phyloP scores from a whole-genome alignment of 2,113 vertebrate species.

The mouse (Mus musculus) region DNA sequence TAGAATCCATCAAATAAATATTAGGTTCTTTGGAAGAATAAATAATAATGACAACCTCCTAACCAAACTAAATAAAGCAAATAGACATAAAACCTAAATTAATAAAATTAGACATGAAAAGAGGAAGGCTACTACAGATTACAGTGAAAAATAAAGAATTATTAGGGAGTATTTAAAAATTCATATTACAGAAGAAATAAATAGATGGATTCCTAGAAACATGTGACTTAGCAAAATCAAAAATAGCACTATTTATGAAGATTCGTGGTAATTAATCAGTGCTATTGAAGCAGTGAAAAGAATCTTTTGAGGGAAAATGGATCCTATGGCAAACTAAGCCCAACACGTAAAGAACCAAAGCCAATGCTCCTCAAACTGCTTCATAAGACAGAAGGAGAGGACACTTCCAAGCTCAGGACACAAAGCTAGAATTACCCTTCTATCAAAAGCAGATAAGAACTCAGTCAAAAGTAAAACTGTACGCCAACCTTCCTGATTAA shows the following conservation, averaged over 20 bases:
- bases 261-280: background rate
- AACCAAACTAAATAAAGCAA: background rate
- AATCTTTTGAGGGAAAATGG: background rate
- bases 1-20: background rate
- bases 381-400: too few relatives aligned
- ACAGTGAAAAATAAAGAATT: too few relatives aligned
- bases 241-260: background rate
- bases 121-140: background rate
- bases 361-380: background rate
- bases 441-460: background rate
- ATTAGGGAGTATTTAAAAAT: background rate
- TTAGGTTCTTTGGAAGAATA: background rate
- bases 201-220: background rate
- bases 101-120: background rate
- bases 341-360: background rate
- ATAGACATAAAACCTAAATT: background rate
- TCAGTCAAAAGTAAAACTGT: background rate
- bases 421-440: background rate
- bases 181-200: background rate
- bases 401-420: background rate
- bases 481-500: too few relatives aligned
- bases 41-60: background rate
- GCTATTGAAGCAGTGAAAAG: background rate
- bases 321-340: background rate
- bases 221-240: background rate